Percentiles rank a stretch among this genome's conserved stretches.
phyloP scores from a whole-genome alignment of 2,888 invertebrate species.

The Drosophila testacea region DNA sequence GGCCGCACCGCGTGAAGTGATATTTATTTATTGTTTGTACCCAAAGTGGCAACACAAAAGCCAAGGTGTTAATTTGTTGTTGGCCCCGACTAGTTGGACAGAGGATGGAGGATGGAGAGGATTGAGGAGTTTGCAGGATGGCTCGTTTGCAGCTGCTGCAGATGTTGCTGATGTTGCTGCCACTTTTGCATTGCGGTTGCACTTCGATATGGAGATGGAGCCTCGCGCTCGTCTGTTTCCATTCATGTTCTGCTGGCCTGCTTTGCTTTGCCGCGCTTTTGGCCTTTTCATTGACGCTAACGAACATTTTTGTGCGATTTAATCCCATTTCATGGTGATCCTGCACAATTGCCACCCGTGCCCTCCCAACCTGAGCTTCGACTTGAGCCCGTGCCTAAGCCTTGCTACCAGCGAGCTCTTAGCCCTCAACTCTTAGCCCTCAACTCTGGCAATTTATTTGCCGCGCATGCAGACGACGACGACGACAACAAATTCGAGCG shows the following conservation, averaged over 20 bases:
- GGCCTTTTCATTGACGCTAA: conserved; percentile 81
- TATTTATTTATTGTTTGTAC: conserved; percentile 83
- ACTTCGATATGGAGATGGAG: conserved; percentile 62
- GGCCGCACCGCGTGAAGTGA: conserved; percentile 70
- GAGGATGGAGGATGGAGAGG: neutral
- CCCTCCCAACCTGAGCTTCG: conserved; percentile 27
- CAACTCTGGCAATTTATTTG: conserved; percentile 75
- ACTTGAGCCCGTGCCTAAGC: conserved; percentile 45
- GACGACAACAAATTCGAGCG: conserved; percentile 80
- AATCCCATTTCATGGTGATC: conserved; percentile 85
- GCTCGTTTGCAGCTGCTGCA: conserved; percentile 48
- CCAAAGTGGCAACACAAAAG: conserved; percentile 80
- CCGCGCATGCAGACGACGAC: conserved; percentile 71
- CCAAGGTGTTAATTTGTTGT: conserved; percentile 83
- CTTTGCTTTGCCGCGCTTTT: conserved; percentile 57
- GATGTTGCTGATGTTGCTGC: conserved; percentile 23
- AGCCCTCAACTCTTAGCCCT: conserved; percentile 8
- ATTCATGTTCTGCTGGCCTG: conserved; percentile 64
- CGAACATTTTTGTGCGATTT: conserved; percentile 83
- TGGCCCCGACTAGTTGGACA: conserved; percentile 50
- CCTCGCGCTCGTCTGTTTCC: conserved; percentile 36
- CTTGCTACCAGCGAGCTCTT: conserved; percentile 6
- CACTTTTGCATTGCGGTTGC: conserved; percentile 27
- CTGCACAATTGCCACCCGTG: conserved; percentile 67
- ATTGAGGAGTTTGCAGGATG: conserved; percentile 29